Base-by-base conservation (phyloP, 2,797 vertebrate genomes). In the Gila robusta region DNA sequence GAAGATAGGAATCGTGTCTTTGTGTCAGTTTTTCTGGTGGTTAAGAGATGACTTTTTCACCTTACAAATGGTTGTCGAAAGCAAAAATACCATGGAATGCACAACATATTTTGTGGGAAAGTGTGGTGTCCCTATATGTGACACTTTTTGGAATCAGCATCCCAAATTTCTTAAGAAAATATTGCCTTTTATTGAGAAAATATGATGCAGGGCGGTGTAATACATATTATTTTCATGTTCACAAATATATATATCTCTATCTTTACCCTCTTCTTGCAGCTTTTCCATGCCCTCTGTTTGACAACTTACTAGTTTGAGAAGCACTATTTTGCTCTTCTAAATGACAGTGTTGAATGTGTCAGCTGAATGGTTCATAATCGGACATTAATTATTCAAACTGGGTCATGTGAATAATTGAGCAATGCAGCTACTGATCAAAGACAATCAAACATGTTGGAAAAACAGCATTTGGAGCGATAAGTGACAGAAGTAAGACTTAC, bases 351-450 rank as follows among this genome's bases (percentile, higher is more conserved):
- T 82, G 67, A 73, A 72, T n/a, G 32, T 71, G 49, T 19, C 23
- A 54, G 66, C 56, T 83, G 70, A 82, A 73, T 82, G 70, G 26
- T 83, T 83, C 54, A 74, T 74, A 74, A 66, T 16, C 21, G 1
- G 0, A 56, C 28, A 66, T 83, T 17, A 83, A 83, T 76, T 64
- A 66, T 83, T 83, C 28, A 83, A 39, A 83, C 59, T 49, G 77
- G 82, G 28, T 17, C 86, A 59, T 80, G 52, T 92, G 67, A 92
- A 92, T 90, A 89, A 90, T 92, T 91, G 26, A 89, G 74, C 62
- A 71, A 78, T 54, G 69, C 35, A 26, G 59, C 32, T 93, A 44
- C 90, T 35, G 26, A 74, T 74, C 49, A 64, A 64, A 74, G 12
- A 44, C 19, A 6, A 64, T n/a, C 54, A 74, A 73, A 64, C 41